Percentiles rank a stretch among this genome's conserved stretches.
Conservation (phyloP, 2,888 invertebrate genomes). For the Tetropium fuscum region DNA sequence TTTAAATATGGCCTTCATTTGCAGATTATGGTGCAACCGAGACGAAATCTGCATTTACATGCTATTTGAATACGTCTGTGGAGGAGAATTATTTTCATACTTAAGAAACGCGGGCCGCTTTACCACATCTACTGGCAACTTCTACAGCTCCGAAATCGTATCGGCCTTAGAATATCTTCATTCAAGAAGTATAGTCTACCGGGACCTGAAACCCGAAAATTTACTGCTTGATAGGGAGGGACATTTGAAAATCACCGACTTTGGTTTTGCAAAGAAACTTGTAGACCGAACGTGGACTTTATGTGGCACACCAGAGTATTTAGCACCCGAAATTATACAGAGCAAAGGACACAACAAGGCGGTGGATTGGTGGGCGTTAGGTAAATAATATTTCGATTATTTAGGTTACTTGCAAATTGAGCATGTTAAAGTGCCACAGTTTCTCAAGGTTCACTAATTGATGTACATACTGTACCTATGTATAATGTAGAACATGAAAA, state of each 20-base stretch:
- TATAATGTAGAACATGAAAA: no score
- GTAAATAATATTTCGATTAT: conserved; percentile 65
- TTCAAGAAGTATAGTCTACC: conserved; percentile 86
- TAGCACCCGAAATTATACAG: conserved; percentile 97
- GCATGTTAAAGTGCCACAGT: neutral
- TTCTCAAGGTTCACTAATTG: neutral
- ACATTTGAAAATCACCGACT: conserved; percentile 97
- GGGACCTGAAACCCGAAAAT: conserved; percentile 95
- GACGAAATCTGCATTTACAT: conserved; percentile 94
- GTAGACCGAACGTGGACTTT: conserved; percentile 96
- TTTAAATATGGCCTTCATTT: no score
- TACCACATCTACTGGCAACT: conserved; percentile 86
- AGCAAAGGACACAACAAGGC: conserved; percentile 98
- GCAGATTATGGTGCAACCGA: conserved; percentile 91
- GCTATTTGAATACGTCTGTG: conserved; percentile 96
- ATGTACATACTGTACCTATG: neutral
- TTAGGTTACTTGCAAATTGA: neutral
- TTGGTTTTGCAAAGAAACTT: conserved; percentile 96
- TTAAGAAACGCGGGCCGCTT: conserved; percentile 93
- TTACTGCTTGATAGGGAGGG: conserved; percentile 92
- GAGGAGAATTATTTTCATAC: conserved; percentile 97
- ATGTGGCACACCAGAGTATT: conserved; percentile 97
- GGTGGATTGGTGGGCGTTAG: conserved; percentile 99
- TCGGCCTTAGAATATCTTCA: conserved; percentile 95
- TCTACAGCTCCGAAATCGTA: conserved; percentile 95